Evolutionary conservation across 2,797 vertebrate species (phyloP).

Genomic region (Spinus pinus): DNA sequence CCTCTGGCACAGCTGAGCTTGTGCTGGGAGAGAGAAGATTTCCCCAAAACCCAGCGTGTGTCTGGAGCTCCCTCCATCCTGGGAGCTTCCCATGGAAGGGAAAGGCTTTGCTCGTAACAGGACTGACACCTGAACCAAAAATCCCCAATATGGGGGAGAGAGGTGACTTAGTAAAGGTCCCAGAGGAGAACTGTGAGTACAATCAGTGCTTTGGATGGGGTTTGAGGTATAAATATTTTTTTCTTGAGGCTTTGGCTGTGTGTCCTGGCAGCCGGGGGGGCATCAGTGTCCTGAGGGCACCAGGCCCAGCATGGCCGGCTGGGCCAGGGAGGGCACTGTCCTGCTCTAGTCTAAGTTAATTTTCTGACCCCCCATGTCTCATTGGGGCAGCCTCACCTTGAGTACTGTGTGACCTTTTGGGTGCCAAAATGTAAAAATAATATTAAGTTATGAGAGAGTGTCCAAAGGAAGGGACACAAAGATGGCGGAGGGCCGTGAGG

Average conservation of each 20-base stretch:
- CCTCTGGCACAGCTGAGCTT: background rate
- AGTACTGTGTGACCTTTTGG: background rate
- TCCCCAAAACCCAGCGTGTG: accelerated
- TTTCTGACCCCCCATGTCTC: background rate
- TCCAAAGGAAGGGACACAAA: background rate
- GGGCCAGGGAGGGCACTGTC: no score
- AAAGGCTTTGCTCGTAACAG: background rate
- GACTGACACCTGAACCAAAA: background rate
- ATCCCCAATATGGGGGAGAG: no score
- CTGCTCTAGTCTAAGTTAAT: background rate
- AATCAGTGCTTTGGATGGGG: background rate
- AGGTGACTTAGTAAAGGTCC: background rate
- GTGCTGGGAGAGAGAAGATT: background rate
- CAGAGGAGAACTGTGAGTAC: background rate
- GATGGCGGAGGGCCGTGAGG: background rate
- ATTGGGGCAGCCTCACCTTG: background rate
- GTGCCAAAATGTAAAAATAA: background rate
- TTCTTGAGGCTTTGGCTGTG: background rate
- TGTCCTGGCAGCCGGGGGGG: background rate
- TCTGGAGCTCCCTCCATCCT: background rate
- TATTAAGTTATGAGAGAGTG: no score
- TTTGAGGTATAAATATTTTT: background rate
- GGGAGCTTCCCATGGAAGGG: accelerated
- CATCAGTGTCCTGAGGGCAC: background rate
- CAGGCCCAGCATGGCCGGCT: background rate